These are phyloP conservation scores for Drosophila sordidula DNA, from an alignment of 2,888 invertebrate genomes.

Conservation along the genomic window DNA sequence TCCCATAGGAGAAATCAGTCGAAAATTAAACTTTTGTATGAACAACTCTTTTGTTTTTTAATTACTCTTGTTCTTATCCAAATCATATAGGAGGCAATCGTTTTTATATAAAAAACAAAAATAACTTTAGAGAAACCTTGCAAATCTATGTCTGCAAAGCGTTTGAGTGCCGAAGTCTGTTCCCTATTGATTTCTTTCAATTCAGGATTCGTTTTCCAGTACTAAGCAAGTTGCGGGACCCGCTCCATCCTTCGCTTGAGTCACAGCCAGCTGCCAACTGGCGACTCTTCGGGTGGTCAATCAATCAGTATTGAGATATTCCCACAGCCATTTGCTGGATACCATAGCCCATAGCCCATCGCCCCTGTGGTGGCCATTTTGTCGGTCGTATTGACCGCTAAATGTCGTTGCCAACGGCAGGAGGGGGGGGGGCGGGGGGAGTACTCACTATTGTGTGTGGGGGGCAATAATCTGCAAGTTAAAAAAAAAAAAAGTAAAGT, in stretches of 20 bases:
- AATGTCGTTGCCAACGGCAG: slow-evolving; percentile 33
- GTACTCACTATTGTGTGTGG: slow-evolving; percentile 4
- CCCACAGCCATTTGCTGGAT: slow-evolving; percentile 36
- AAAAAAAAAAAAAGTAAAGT: slow-evolving; percentile 51
- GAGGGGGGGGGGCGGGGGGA: background rate
- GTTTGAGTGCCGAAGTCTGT: no score
- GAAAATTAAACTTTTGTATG: no score
- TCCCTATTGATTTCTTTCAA: no score
- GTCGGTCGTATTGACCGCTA: slow-evolving; percentile 67
- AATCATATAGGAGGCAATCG: no score
- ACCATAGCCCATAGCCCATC: background rate
- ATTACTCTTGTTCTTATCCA: no score
- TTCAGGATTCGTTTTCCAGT: no score
- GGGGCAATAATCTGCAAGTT: slow-evolving; percentile 65
- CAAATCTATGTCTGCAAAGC: no score
- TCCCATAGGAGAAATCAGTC: no score
- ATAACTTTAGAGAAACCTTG: no score
- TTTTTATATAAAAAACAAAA: no score
- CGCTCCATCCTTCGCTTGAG: background rate
- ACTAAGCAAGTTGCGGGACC: no score
- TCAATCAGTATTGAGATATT: slow-evolving; percentile 71
- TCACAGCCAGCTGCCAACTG: slow-evolving; percentile 16
- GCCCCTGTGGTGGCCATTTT: slow-evolving; percentile 63
- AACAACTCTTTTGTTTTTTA: no score
- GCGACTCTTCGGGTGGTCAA: slow-evolving; percentile 44